Evolutionary conservation across 2,797 vertebrate species (phyloP).

Genomic region (Rhadinocentrus ornatus): DNA sequence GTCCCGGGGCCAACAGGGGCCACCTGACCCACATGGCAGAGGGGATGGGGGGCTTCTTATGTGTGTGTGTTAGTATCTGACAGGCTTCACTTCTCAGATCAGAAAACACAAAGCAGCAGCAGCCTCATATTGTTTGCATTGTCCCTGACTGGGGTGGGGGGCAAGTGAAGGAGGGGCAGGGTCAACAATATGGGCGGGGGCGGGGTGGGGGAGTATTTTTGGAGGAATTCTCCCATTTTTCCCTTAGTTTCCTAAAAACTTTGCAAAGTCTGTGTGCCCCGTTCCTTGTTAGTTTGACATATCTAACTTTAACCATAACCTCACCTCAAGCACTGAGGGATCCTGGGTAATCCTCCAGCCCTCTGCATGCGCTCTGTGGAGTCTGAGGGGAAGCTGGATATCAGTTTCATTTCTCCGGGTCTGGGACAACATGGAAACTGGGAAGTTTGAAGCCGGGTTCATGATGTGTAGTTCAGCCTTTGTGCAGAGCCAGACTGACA

Average conservation of each 20-base stretch:
- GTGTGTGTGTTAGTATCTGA: conserved; percentile 32
- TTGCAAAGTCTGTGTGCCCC: neutral
- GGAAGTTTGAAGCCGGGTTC: too few relatives aligned
- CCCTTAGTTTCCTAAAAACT: neutral
- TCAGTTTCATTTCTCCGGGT: neutral
- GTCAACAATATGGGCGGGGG: conserved; percentile 34
- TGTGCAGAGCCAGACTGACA: conserved; percentile 18
- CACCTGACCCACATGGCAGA: conserved; percentile 41
- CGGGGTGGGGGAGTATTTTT: neutral
- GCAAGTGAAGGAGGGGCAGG: neutral
- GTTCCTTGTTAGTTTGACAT: neutral
- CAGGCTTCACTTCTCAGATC: conserved; percentile 44
- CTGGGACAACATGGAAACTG: too few relatives aligned
- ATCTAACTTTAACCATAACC: conserved; percentile 1
- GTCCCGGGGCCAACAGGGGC: conserved; percentile 38
- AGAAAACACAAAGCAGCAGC: conserved; percentile 47
- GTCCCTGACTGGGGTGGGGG: conserved; percentile 3
- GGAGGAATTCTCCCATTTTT: neutral
- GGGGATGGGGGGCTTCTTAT: conserved; percentile 1
- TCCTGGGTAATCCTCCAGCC: conserved; percentile 17
- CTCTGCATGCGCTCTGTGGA: too few relatives aligned
- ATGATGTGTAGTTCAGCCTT: neutral
- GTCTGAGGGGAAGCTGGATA: neutral
- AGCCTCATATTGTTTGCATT: conserved; percentile 35
- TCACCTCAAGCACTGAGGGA: neutral